Evolutionary conservation across 2,888 invertebrate genomes (phyloP).

Genomic region (Bombylius discolor): DNA sequence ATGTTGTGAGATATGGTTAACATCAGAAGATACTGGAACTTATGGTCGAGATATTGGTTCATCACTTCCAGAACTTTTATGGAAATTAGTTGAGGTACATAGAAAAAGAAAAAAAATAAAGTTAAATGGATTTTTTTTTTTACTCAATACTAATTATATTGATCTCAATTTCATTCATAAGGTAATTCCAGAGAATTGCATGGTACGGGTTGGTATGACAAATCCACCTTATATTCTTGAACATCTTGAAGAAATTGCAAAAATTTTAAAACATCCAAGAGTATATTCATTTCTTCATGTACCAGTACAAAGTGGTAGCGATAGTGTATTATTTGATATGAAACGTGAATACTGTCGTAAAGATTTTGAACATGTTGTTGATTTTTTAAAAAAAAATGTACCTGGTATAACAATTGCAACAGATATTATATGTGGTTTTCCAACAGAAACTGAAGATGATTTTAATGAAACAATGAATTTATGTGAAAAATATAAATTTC

Average conservation of each 20-base stretch:
- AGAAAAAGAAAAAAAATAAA: background rate
- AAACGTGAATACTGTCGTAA: slow-evolving; percentile 83
- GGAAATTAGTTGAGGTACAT: slow-evolving; percentile 57
- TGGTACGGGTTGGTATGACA: slow-evolving; percentile 90
- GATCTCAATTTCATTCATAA: background rate
- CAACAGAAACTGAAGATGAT: slow-evolving; percentile 82
- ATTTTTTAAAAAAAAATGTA: slow-evolving; percentile 70
- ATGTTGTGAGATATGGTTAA: slow-evolving; percentile 93
- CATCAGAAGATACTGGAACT: slow-evolving; percentile 95
- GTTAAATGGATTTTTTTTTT: slow-evolving; percentile 29
- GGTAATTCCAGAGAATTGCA: slow-evolving; percentile 47
- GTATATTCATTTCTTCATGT: slow-evolving; percentile 95
- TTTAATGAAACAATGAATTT: slow-evolving; percentile 78
- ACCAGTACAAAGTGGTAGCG: slow-evolving; percentile 96
- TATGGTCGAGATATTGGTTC: slow-evolving; percentile 91
- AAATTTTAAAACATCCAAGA: slow-evolving; percentile 71
- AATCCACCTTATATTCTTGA: slow-evolving; percentile 97
- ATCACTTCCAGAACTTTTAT: slow-evolving; percentile 72
- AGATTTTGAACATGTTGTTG: slow-evolving; percentile 82
- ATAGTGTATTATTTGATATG: slow-evolving; percentile 88
- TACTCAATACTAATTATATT: slow-evolving; percentile 8
- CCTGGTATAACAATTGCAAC: slow-evolving; percentile 89
- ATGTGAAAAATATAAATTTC: slow-evolving; percentile 77
- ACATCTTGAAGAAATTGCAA: slow-evolving; percentile 78
- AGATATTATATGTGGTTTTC: slow-evolving; percentile 97